Percentiles rank a stretch among this genome's conserved stretches.
These are phyloP conservation scores for Crypturellus undulatus DNA, from an alignment of 2,113 vertebrate genomes.

Conservation along the genomic window DNA sequence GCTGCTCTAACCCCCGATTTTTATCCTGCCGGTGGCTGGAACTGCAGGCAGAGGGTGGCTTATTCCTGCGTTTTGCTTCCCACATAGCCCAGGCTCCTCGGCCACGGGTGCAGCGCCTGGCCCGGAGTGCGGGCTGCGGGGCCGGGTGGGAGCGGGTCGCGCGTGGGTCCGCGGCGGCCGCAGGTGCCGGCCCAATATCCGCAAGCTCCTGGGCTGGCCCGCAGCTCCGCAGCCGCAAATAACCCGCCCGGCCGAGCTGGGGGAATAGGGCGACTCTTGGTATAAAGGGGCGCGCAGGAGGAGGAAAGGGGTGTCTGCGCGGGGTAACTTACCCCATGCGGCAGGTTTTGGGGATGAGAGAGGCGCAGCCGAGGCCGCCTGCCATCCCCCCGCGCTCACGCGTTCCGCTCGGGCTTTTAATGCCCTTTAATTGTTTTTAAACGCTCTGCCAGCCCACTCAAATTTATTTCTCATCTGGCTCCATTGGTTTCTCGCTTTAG, in stretches of 20 bases:
- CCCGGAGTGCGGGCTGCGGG: neutral
- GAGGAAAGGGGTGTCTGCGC: too few species aligned
- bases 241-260: neutral
- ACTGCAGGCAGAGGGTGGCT: neutral
- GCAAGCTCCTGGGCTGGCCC: neutral
- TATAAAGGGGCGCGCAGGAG: neutral
- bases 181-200: neutral
- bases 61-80: neutral
- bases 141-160: neutral
- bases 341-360: neutral
- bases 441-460: slow-evolving; percentile 87
- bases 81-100: accelerated
- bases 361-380: neutral
- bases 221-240: neutral
- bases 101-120: neutral
- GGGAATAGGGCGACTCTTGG: too few species aligned
- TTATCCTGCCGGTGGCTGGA: neutral
- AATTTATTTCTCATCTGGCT: slow-evolving; percentile 94
- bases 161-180: neutral
- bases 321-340: neutral
- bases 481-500: slow-evolving; percentile 72
- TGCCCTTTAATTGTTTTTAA: slow-evolving; percentile 92
- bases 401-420: slow-evolving; percentile 91
- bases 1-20: neutral
- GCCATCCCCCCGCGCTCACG: slow-evolving; percentile 70